Evolutionary conservation across 53 echinoderm and acorn worm species (phyloP).

Genomic region (Paracentrotus lividus): DNA sequence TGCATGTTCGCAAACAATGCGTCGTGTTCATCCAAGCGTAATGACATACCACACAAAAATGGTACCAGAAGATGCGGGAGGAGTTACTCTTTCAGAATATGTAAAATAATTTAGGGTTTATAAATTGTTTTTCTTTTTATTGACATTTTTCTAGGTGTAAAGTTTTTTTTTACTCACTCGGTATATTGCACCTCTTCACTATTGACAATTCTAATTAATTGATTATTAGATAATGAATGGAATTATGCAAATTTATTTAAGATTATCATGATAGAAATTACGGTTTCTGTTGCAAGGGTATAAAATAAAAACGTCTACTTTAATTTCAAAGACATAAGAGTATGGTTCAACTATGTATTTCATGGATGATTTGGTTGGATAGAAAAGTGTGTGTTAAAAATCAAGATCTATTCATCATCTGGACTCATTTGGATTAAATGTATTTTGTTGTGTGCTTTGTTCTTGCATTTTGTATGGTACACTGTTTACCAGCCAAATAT

Average conservation of each 20-base stretch:
- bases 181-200: neutral
- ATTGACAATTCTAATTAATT: neutral
- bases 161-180: too few relatives aligned
- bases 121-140: too few relatives aligned
- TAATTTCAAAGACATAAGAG: neutral
- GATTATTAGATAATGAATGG: neutral
- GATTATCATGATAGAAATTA: neutral
- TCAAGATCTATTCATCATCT: neutral
- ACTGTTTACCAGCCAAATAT: neutral
- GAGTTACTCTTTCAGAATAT: too few relatives aligned
- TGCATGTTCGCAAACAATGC: too few relatives aligned
- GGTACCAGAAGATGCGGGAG: too few relatives aligned
- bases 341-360: slow-evolving; percentile 8
- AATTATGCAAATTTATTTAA: slow-evolving; percentile 29
- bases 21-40: too few relatives aligned
- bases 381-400: slow-evolving; percentile 25
- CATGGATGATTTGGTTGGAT: neutral
- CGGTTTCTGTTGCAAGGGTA: neutral
- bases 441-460: neutral
- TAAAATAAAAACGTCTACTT: neutral
- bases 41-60: too few relatives aligned
- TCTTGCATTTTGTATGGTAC: neutral
- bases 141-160: too few relatives aligned
- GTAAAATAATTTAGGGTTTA: too few relatives aligned
- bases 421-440: neutral